Evolutionary conservation across 2,113 vertebrate genomes (phyloP), one percentile per base, ranked within the genome.

Genomic region (Myotis brandtii): DNA sequence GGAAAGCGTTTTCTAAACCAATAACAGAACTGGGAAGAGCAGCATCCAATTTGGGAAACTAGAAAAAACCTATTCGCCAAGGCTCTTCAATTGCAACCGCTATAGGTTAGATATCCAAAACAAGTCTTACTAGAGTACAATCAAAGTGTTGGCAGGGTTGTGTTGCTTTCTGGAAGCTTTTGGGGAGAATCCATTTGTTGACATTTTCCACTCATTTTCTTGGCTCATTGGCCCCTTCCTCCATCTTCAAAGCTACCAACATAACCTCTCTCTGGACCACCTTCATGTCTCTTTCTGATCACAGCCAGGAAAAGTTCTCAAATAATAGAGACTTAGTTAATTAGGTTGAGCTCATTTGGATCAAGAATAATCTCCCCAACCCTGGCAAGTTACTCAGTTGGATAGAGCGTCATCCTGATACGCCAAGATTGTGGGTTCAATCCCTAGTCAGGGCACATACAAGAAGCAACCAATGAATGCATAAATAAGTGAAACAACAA

Each of bases 1-100:
- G 43, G 27, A 70, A 79, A 91, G 34, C n/a, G 70, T 70, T n/a
- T 72, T 23, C n/a, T 91, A 43, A 81, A 81, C 30, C 37, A 96
- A 27, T 0, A 1, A 76, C 54, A 90, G 64, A 82, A 27, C 14
- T 43, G 27, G 27, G 23, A 81, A 87, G 34, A 76, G 34, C 3
- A 46, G n/a, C 37, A 86, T 30, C 62, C 50, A 69, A 20, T 32
- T 4, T 50, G 6, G 21, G 46, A 70, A 76, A 56, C 27, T n/a
- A 9, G 43, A 37, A 25, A 82, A 1, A 37, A 32, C 4, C 11
- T 13, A 27, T 73, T 52, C 20, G 34, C 40, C 54, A 87, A 27
- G 0, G 5, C 75, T 85, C 75, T 93, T 72, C 50, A 80, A 25
- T 16, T 40, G 20, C 32, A 59, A 75, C 43, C 64, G 81, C 79